Conservation (phyloP, 2,888 invertebrate genomes). For the Coremacera marginata region DNA sequence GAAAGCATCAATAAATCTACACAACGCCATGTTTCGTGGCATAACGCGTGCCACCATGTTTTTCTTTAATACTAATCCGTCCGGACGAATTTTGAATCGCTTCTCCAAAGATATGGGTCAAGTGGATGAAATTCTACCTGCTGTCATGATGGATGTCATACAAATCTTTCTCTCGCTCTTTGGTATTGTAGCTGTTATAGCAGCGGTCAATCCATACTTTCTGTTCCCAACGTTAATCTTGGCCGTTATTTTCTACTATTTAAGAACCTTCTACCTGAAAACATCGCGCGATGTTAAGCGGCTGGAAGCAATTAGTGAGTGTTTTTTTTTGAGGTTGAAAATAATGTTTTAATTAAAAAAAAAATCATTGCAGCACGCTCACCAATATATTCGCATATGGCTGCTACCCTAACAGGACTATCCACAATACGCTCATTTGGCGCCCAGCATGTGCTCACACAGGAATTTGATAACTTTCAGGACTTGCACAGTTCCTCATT, state of each 20-base stretch:
- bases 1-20: conserved; percentile 82
- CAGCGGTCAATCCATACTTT: conserved; percentile 80
- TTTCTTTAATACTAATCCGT: conserved; percentile 91
- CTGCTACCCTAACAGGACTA: conserved; percentile 89
- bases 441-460: conserved; percentile 81
- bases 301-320: conserved; percentile 85
- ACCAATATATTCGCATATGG: conserved; percentile 93
- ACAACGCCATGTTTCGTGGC: conserved; percentile 86
- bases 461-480: conserved; percentile 85
- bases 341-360: too few species aligned
- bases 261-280: conserved; percentile 82
- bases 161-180: conserved; percentile 85
- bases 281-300: conserved; percentile 86
- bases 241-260: conserved; percentile 79
- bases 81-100: conserved; percentile 85
- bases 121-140: conserved; percentile 70
- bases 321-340: neutral
- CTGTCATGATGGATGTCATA: conserved; percentile 69
- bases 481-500: conserved; percentile 92
- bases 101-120: conserved; percentile 89
- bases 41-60: conserved; percentile 85
- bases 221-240: conserved; percentile 79
- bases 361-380: conserved; percentile 77
- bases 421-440: conserved; percentile 92
- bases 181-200: conserved; percentile 85